These are phyloP conservation scores for Silurus aristotelis DNA, from an alignment of 2,797 vertebrate genomes.

Conservation along the genomic window DNA sequence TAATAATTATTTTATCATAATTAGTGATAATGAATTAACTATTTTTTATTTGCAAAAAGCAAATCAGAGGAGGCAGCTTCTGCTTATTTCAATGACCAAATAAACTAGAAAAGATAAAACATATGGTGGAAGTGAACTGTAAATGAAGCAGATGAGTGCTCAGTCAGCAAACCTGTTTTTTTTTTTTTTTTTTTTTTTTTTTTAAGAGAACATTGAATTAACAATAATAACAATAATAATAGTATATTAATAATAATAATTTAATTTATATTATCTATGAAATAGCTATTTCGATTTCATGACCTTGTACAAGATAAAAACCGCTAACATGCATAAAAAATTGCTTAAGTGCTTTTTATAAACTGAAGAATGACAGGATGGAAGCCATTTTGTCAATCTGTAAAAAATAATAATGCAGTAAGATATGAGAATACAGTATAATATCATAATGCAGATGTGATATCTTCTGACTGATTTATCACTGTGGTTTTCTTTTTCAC, in stretches of 20 bases:
- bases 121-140: not conserved
- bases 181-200: not conserved
- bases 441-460: too few species aligned
- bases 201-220: not conserved
- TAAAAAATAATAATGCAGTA: too few species aligned
- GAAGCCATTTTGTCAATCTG: not conserved
- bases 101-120: not conserved
- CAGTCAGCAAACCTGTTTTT: not conserved
- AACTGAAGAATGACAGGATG: not conserved
- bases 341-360: too few species aligned
- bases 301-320: too few species aligned
- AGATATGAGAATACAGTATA: too few species aligned
- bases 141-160: not conserved
- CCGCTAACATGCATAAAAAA: too few species aligned
- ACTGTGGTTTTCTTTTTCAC: too few species aligned
- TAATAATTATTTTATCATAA: not conserved
- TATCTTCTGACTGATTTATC: not conserved
- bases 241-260: not conserved
- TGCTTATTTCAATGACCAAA: not conserved
- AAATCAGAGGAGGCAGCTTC: not conserved
- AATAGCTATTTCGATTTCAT: too few species aligned
- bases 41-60: not conserved
- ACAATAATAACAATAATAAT: not conserved
- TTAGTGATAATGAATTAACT: too few species aligned
- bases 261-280: not conserved